Evolutionary conservation across 2,888 invertebrate species (phyloP), one percentile per base, ranked within the genome.

Genomic region (Drosophila nigritarsus): DNA sequence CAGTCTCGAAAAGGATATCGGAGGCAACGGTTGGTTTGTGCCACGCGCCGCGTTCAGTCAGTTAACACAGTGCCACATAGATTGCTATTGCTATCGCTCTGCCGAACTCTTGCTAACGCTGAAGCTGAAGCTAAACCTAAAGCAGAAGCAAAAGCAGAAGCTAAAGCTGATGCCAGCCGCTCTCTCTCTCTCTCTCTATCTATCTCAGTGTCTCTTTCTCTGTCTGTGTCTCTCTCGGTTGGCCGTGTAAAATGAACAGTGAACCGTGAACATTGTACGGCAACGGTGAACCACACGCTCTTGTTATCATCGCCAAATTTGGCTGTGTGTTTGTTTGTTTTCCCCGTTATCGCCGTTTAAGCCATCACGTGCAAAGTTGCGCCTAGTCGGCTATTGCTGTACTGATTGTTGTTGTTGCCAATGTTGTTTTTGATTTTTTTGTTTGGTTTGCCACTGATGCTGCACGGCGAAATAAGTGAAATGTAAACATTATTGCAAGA

Each of bases 1-100:
- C 73, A 85, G 85, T 89, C 79, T 79, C 71, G 70, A 73, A 73
- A 64, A 75, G 73, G 77, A 83, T 76, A 73, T 80, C 76, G 66
- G 67, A 71, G 78, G 75, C 58, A 68, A 59, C 73, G 81, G 86
- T 75, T 73, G 81, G 86, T 75, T 76, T 68, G 73, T 42, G 38
- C 49, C 53, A 40, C 65, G 61, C 62, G 40, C 50, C 65, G 58
- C 51, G 60, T 11, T 48, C 24, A 30, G 55, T 40, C 27, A 45
- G 55, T 40, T 24, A 45, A 15, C 24, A 30, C 30, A 42, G 40
- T 30, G 40, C 20, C 56, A 42, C 56, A 56, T 20, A 51, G 11
- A 49, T 49, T 40, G 18, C 32, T 20, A 32, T 15, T 51, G 45
- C 32, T 32, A 32, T 56, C 36, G 64, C 24, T 56, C 24, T 34